Conservation (phyloP, 2,797 vertebrate genomes). For the Falco biarmicus region DNA sequence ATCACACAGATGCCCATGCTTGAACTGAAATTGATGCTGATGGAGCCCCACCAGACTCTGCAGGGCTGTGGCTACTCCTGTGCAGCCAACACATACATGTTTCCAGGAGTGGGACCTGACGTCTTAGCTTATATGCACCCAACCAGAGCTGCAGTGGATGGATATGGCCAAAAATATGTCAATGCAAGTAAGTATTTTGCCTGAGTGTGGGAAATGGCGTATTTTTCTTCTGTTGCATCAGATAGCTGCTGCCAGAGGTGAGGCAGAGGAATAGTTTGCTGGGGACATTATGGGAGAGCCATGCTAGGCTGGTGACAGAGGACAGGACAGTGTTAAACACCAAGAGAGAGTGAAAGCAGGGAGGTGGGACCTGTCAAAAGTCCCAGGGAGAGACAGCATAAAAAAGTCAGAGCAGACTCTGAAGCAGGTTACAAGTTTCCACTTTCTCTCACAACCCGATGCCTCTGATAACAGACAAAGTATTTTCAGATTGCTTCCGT, state of each 20-base stretch:
- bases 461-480: neutral
- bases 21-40: neutral
- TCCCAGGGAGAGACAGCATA: neutral
- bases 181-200: neutral
- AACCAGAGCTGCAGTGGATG: neutral
- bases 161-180: neutral
- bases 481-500: neutral
- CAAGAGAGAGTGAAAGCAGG: neutral
- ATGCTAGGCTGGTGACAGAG: neutral
- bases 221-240: neutral
- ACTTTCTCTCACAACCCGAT: slow-evolving; percentile 8
- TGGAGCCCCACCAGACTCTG: too few species aligned
- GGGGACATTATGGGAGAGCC: neutral
- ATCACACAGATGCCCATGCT: neutral
- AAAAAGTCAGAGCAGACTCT: neutral
- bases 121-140: neutral
- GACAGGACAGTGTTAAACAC: neutral
- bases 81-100: neutral
- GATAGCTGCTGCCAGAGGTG: neutral
- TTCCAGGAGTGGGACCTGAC: neutral
- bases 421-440: neutral
- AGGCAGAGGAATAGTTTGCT: neutral
- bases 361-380: neutral
- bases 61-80: too few species aligned
- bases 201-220: neutral